Percentiles rank a stretch among this genome's conserved stretches.
Conservation (phyloP, 2,113 vertebrate species). For the Mus spicilegus region DNA sequence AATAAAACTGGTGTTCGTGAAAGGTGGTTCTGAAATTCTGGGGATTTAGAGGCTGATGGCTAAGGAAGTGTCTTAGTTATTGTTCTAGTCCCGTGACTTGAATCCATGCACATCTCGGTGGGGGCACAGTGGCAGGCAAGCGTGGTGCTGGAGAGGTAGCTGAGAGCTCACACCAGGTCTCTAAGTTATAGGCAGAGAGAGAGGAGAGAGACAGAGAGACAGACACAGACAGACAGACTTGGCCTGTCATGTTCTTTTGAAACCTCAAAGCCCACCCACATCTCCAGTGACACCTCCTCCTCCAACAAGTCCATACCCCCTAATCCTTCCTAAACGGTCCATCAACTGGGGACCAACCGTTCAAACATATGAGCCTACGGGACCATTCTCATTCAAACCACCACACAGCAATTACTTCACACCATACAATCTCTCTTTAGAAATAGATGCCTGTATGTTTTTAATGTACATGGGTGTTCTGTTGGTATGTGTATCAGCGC, state of each 20-base stretch:
- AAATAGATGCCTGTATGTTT: neutral
- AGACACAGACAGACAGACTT: neutral
- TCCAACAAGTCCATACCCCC: neutral
- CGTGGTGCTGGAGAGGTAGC: neutral
- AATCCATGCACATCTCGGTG: no score
- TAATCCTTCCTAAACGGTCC: neutral
- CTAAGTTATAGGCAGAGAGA: neutral
- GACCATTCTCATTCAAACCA: neutral
- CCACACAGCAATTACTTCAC: constrained; percentile 43
- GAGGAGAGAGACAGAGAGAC: neutral
- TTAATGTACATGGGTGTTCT: neutral
- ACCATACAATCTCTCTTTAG: neutral
- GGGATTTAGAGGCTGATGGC: neutral
- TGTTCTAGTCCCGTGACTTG: neutral
- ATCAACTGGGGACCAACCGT: neutral
- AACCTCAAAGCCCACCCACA: neutral
- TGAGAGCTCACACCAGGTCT: neutral
- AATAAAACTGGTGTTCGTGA: neutral
- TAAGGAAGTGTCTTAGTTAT: neutral
- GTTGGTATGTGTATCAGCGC: neutral
- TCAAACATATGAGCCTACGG: neutral
- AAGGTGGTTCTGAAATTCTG: neutral
- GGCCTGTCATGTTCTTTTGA: no score
- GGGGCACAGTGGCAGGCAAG: neutral
- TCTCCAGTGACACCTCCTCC: neutral